These are phyloP conservation scores for Zophobas morio DNA, from an alignment of 1,140 invertebrate genomes.

Conservation along the genomic window DNA sequence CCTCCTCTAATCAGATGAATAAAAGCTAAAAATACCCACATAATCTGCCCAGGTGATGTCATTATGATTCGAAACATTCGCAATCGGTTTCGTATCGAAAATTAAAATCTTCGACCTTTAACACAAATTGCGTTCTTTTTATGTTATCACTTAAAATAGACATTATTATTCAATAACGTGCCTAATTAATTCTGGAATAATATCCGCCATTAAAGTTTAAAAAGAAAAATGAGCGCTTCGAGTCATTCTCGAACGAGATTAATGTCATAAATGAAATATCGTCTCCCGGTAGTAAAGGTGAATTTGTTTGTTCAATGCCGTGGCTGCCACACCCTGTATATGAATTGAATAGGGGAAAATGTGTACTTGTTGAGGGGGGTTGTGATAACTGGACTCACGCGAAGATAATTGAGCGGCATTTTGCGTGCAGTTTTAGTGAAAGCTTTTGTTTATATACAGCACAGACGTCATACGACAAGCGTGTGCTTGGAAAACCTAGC, in stretches of 20 bases:
- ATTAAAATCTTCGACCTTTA: constrained; percentile 23
- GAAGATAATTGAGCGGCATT: no score
- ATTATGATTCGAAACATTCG: constrained; percentile 5
- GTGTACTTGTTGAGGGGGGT: no score
- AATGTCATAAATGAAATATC: constrained; percentile 25
- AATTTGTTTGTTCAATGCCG: no score
- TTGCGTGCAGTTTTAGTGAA: no score
- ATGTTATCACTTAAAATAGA: neutral
- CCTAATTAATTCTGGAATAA: constrained; percentile 2
- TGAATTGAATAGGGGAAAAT: no score
- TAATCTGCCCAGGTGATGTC: neutral
- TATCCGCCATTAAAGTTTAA: neutral
- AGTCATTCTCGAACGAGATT: constrained; percentile 9
- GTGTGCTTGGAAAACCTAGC: no score
- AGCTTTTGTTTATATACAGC: no score
- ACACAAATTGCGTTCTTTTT: constrained; percentile 7
- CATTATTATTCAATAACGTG: no score
- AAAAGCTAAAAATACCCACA: constrained; percentile 33
- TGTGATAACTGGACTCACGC: no score
- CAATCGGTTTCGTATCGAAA: constrained; percentile 2
- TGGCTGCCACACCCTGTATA: no score
- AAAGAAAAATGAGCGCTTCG: neutral
- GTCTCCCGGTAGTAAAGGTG: neutral
- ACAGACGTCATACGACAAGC: no score
- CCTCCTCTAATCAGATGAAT: neutral